Percentiles rank a stretch among this genome's conserved stretches.
These are phyloP conservation scores for Ailurus styani DNA, from an alignment of 2,113 vertebrate genomes.

Conservation along the genomic window DNA sequence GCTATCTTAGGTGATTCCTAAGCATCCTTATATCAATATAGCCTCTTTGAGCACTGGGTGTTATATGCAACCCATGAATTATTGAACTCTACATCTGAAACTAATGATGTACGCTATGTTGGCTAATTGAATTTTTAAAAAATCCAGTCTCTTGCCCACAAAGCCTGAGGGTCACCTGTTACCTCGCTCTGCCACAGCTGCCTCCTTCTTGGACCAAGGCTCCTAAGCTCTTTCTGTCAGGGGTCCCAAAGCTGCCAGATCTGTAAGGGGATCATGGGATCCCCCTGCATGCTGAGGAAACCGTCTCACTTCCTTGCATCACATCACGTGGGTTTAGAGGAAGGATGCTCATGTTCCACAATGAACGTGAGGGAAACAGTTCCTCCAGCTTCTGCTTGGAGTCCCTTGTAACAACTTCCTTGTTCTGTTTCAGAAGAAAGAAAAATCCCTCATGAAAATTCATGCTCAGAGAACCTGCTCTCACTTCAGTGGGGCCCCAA, in stretches of 20 bases:
- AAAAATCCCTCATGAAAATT: neutral
- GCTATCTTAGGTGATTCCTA: neutral
- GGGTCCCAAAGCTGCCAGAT: neutral
- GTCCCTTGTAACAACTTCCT: neutral
- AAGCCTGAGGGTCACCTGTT: neutral
- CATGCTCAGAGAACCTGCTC: neutral
- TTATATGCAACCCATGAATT: neutral
- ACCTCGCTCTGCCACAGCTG: neutral
- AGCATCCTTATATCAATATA: neutral
- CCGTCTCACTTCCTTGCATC: neutral
- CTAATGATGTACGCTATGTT: neutral
- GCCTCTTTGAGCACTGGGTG: neutral
- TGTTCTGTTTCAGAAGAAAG: constrained; percentile 17
- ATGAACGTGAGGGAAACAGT: neutral
- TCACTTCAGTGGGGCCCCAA: neutral
- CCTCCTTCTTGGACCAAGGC: neutral
- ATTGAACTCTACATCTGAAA: neutral
- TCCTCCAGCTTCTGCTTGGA: neutral
- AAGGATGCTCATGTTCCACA: neutral
- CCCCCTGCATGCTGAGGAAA: neutral
- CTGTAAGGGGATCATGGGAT: rapidly evolving
- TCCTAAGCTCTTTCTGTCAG: neutral
- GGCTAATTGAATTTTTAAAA: neutral
- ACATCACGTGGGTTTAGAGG: neutral
- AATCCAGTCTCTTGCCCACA: neutral